phyloP scores from a whole-genome alignment of 2,797 vertebrate genomes.

The Oreochromis grahami region DNA sequence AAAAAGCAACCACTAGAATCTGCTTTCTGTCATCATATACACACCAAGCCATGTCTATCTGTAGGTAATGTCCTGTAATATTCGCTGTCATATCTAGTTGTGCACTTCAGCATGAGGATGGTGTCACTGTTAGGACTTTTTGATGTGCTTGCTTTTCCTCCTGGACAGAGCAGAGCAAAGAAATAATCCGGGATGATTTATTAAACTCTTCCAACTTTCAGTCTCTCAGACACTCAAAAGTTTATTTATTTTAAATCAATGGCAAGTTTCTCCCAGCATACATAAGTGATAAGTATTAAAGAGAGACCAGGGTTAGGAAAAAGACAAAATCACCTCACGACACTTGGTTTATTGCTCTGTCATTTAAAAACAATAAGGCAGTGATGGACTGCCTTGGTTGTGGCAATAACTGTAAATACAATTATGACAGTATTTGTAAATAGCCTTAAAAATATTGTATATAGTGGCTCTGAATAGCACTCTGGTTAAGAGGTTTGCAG shows the following conservation, averaged over 20 bases:
- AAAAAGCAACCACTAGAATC: neutral
- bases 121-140: neutral
- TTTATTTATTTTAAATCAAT: slow-evolving; percentile 3
- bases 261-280: slow-evolving; percentile 7
- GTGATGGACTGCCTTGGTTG: slow-evolving; percentile 34
- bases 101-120: neutral
- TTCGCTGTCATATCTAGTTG: slow-evolving; percentile 5
- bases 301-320: neutral
- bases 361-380: slow-evolving; percentile 13
- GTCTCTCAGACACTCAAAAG: neutral
- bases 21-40: slow-evolving; percentile 16
- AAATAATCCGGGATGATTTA: slow-evolving; percentile 1
- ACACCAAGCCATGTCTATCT: slow-evolving; percentile 8
- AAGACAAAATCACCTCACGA: neutral
- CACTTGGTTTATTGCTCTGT: slow-evolving; percentile 30
- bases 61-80: slow-evolving; percentile 32
- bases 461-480: slow-evolving; percentile 34
- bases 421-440: slow-evolving; percentile 47
- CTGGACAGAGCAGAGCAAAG: neutral
- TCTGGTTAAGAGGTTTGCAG: slow-evolving; percentile 34
- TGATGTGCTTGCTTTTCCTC: neutral
- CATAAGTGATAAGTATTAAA: neutral
- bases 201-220: slow-evolving; percentile 6
- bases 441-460: slow-evolving; percentile 52
- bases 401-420: slow-evolving; percentile 68